phyloP scores from a whole-genome alignment of 2,113 vertebrate genomes.

The Dromiciops gliroides region DNA sequence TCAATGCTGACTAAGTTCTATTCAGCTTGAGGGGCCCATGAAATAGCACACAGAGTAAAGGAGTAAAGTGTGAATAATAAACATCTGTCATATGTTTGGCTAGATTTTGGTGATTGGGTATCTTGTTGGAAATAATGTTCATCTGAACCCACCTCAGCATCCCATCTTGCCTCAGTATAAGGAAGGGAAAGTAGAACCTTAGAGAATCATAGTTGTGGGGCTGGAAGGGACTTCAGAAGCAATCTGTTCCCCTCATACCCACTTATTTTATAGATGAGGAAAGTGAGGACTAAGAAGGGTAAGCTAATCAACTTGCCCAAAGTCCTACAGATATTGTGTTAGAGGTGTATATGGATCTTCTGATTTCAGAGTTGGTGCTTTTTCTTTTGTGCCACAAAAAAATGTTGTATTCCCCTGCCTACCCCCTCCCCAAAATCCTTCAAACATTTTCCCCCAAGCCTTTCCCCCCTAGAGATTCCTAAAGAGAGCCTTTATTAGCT shows the following conservation, averaged over 20 bases:
- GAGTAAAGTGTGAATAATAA: slow-evolving; percentile 36
- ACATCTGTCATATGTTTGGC: slow-evolving; percentile 25
- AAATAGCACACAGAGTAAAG: not conserved
- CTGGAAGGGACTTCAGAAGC: not conserved
- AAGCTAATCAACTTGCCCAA: not conserved
- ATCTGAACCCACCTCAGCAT: not conserved
- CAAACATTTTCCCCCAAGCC: not conserved
- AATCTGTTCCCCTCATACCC: not conserved
- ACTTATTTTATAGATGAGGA: not conserved
- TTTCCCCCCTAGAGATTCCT: not conserved
- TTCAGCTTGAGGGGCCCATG: not conserved
- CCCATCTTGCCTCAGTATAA: slow-evolving; percentile 3
- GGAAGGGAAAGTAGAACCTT: slow-evolving; percentile 1
- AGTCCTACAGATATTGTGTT: not conserved
- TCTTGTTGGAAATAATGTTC: slow-evolving; percentile 49
- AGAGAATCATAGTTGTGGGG: not conserved
- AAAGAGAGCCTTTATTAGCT: not conserved
- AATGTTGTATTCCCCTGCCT: not conserved
- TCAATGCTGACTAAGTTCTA: slow-evolving; percentile 22
- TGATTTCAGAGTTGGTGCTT: not conserved
- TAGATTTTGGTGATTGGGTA: slow-evolving; percentile 31
- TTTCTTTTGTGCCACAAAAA: not conserved
- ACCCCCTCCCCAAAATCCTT: not conserved
- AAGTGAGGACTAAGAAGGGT: not conserved
- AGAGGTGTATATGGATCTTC: not conserved